A percentile compares a stretch with the other conserved stretches of the same genome.
Evolutionary conservation across 1,140 invertebrate genomes (phyloP).

Genomic region (Palaemon carinicauda): DNA sequence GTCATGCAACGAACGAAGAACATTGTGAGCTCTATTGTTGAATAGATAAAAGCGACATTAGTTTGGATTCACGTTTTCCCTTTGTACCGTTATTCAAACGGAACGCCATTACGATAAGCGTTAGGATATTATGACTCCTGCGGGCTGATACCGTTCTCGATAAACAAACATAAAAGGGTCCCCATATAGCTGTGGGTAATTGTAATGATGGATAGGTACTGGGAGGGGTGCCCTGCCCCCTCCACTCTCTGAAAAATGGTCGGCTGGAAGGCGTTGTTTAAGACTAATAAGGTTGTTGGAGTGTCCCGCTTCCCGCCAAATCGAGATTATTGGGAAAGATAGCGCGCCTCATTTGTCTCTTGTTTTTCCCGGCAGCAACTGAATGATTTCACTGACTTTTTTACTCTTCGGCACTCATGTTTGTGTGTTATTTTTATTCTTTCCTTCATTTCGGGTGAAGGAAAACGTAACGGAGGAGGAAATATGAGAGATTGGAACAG

Average conservation of each 20-base stretch:
- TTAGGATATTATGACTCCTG: slow-evolving; percentile 41
- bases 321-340: neutral
- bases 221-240: neutral
- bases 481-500: too few relatives aligned
- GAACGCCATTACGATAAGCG: slow-evolving; percentile 39
- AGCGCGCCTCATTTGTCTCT: neutral
- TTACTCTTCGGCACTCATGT: too few relatives aligned
- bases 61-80: neutral
- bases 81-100: neutral
- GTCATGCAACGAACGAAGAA: neutral
- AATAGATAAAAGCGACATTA: neutral
- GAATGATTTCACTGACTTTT: neutral
- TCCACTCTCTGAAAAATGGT: neutral
- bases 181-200: slow-evolving; percentile 45
- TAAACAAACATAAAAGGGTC: slow-evolving; percentile 43
- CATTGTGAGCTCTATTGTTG: neutral
- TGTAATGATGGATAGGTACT: slow-evolving; percentile 33
- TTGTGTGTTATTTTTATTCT: too few relatives aligned
- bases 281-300: neutral
- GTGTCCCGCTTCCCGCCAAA: neutral
- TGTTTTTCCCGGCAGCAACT: neutral
- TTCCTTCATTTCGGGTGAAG: too few relatives aligned
- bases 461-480: too few relatives aligned
- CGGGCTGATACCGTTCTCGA: slow-evolving; percentile 39
- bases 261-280: neutral